phyloP scores from a whole-genome alignment of 2,797 vertebrate genomes.

The Dendrocincla fuliginosa region DNA sequence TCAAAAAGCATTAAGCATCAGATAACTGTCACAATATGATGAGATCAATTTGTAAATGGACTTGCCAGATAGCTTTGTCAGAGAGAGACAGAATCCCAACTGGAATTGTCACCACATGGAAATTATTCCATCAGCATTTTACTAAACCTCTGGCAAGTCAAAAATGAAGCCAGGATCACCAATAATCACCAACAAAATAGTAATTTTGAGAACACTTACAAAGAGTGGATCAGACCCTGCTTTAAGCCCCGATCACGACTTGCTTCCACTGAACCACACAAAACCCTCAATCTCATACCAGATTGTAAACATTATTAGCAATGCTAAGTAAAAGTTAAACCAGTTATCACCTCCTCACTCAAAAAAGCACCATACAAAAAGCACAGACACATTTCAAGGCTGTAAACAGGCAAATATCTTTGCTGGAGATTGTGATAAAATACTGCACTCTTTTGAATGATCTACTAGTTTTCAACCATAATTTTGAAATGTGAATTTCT shows the following conservation, averaged over 20 bases:
- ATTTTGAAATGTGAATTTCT: neutral
- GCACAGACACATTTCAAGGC: neutral
- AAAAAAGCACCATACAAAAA: neutral
- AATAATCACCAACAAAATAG: neutral
- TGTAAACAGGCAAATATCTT: neutral
- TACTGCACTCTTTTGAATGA: neutral
- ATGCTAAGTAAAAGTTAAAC: neutral
- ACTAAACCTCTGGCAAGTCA: neutral
- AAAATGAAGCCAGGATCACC: neutral
- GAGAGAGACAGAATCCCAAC: neutral
- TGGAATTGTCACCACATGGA: neutral
- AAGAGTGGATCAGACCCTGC: neutral
- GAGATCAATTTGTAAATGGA: neutral
- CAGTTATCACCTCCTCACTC: neutral
- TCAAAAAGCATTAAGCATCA: constrained; percentile 51
- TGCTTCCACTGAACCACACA: neutral
- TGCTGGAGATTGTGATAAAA: neutral
- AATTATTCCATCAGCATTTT: neutral
- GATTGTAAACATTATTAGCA: neutral
- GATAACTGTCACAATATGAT: neutral
- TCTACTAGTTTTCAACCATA: neutral
- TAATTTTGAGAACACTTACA: neutral
- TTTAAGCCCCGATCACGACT: neutral
- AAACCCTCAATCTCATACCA: neutral
- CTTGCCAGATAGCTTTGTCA: neutral